Base-by-base conservation (phyloP, 2,797 vertebrate species). In the Falco peregrinus region DNA sequence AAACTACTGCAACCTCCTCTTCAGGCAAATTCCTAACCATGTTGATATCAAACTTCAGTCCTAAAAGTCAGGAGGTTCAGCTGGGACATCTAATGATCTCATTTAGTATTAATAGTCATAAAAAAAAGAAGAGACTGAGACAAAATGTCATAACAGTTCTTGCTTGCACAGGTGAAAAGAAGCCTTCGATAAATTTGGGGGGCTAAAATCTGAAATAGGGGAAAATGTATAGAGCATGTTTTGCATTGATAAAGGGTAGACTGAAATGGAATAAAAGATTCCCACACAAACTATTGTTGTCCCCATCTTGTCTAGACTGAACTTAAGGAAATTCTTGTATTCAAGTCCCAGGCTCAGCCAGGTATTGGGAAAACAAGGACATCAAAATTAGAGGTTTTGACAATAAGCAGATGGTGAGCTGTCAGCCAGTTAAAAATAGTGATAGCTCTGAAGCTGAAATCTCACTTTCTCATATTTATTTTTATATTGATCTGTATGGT, bases 11-110 rank as follows among this genome's bases (percentile, higher is more conserved):
- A 95, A 65, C 78, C 78, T 89, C 39, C 78, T 89, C 74, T 84
- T 93, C 78, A 83, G 81, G 84, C 48, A 92, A 95, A 97, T 95
- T 95, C 95, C 86, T 95, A 90, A 91, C 60, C 68, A 89, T 92
- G 81, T 69, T 87, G 61, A 94, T 87, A 92, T 80, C 61, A 81
- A 71, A 75, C 68, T 71, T 76, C 12, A 37, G 45, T 84, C 53
- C 78, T 90, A 64, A 89, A 94, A 95, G 64, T 77, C 81, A 89
- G 54, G 39, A 92, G 53, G 71, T 77, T 95, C 78, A 90, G 39
- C 53, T 70, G 63, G 35, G 35, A 65, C 28, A 86, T 83, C 43
- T 88, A 84, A 76, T 84, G 48, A 79, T 69, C 53, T 81, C 68
- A 68, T 50, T 83, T 57, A 81, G 7, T 75, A 60, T 54, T 84